Evolutionary conservation across 1,140 invertebrate genomes (phyloP), one percentile per base, ranked within the genome.

Genomic region (Plectrocnemia conspersa): DNA sequence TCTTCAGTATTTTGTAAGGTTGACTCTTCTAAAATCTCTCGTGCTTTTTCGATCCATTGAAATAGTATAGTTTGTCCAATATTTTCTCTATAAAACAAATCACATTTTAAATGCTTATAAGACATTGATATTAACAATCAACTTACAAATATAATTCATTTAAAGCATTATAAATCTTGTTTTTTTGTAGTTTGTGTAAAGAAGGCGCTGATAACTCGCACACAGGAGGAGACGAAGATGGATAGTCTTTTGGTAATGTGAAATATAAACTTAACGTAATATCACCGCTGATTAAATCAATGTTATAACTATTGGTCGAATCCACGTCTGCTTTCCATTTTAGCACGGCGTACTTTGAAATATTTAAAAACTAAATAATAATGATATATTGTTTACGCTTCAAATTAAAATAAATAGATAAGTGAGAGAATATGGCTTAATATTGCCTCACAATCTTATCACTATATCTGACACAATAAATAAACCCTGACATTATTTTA

Each of bases 151-250:
- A 86, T 56, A 86, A 73, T 55, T 83, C 76, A 64, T 85, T 76
- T 58, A 90, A 72, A 41, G 72, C 64, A 48, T 71, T 66, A 54
- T 73, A 68, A 2, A 89, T 68, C 35, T 73, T 63, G 41, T 71
- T 63, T 65, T 86, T 85, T 23, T 76, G 74, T 15, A 73, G 63
- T 57, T 76, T 71, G 32, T 71, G 73, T 64, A 89, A 75, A 76
- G 81, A 81, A 2, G 86, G 85, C n/a, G 86, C 85, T 48, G 82
- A 84, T 44, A 89, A 63, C 66, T 86, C 81, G 69, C 82, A 88
- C 58, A 72, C 74, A 13, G 87, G 87, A 7, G 85, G 84, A 1
- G 76, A 68, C 32, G 71, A 58, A 9, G 72, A 74, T 10, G 87
- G 88, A 71, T 91, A 89, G 25, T 81, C 75, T 22, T 66, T 57